Conservation (phyloP, 1,140 invertebrate genomes). For the Chymomyza costata region DNA sequence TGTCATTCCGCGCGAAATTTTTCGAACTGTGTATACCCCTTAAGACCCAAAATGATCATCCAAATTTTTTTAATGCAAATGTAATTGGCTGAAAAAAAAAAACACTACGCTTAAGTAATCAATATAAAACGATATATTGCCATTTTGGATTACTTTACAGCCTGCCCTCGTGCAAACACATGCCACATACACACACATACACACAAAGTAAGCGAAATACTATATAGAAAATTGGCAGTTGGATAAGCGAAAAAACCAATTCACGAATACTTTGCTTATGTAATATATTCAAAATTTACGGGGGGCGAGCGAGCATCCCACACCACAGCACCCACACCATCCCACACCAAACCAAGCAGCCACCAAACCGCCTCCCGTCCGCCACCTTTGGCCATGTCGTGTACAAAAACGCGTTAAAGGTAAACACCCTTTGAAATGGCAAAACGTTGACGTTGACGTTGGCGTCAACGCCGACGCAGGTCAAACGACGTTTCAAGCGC, state of each 20-base stretch:
- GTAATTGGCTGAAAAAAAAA: too few relatives aligned
- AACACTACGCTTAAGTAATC: too few relatives aligned
- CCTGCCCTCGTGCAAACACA: too few relatives aligned
- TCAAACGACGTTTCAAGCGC: conserved; percentile 47
- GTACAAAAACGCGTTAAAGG: conserved; percentile 62
- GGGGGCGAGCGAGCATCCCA: conserved; percentile 41
- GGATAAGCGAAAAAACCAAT: conserved; percentile 75
- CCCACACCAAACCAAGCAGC: conserved; percentile 8
- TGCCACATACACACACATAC: conserved; percentile 12
- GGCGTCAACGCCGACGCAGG: conserved; percentile 32
- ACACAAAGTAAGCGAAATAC: conserved; percentile 4
- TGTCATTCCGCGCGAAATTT: too few relatives aligned
- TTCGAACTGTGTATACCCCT: too few relatives aligned
- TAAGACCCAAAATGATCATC: too few relatives aligned
- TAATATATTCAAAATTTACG: conserved; percentile 69
- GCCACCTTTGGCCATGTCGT: neutral
- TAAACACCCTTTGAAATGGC: conserved; percentile 60
- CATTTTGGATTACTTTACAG: too few relatives aligned
- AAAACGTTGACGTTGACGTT: neutral
- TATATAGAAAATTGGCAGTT: conserved; percentile 74
- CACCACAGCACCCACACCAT: conserved; percentile 20
- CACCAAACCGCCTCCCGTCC: conserved; percentile 6
- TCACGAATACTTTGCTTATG: conserved; percentile 74
- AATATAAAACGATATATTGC: too few relatives aligned
- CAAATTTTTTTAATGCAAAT: too few relatives aligned